Percentiles rank a stretch among this genome's conserved stretches.
Evolutionary conservation across 1,140 invertebrate genomes (phyloP).

Genomic region (Oscheius sp.): DNA sequence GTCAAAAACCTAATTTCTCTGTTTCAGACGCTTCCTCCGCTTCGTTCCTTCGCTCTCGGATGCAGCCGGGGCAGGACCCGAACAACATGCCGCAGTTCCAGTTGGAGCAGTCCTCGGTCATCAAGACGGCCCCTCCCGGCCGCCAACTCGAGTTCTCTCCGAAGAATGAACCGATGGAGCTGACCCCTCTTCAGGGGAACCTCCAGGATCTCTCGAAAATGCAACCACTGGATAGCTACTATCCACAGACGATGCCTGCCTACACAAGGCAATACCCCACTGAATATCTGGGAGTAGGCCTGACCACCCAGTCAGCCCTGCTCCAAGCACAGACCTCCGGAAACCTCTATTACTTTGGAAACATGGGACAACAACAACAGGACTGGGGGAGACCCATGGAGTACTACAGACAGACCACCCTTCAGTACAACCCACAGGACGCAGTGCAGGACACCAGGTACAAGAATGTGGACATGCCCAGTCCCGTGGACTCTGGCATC

Average conservation of each 20-base stretch:
- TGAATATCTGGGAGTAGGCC: neutral
- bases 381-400: neutral
- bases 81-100: constrained; percentile 48
- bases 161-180: constrained; percentile 56
- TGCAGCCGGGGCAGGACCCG: neutral
- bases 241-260: constrained; percentile 11
- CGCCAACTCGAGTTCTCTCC: constrained; percentile 52
- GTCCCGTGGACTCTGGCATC: constrained; percentile 56
- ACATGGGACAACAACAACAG: constrained; percentile 31
- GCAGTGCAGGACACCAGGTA: constrained; percentile 24
- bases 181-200: constrained; percentile 47
- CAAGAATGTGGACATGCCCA: constrained; percentile 48
- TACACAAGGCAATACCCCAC: constrained; percentile 29
- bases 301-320: neutral
- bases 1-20: too few relatives aligned
- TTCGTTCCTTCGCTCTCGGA: too few relatives aligned
- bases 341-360: constrained; percentile 2
- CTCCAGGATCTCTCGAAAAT: constrained; percentile 52
- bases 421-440: constrained; percentile 29
- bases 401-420: constrained; percentile 11
- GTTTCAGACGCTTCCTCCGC: too few relatives aligned
- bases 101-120: constrained; percentile 52
- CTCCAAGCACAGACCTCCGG: neutral
- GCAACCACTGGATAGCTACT: constrained; percentile 52
- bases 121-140: constrained; percentile 58